Evolutionary conservation across 2,113 vertebrate genomes (phyloP).

Genomic region (Chaetodon trifascialis): DNA sequence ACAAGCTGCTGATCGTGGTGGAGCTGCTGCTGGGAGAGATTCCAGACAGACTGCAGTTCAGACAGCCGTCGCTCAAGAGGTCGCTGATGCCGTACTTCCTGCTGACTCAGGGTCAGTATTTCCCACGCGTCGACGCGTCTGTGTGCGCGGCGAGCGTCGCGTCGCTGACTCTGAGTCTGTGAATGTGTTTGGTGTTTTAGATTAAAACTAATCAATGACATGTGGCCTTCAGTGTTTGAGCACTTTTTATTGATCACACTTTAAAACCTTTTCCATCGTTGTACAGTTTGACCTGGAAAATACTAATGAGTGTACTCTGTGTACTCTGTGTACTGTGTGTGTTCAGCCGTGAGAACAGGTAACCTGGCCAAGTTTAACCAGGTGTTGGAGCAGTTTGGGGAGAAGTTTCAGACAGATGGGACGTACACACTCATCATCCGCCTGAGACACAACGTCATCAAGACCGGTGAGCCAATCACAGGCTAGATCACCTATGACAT

Average conservation of each 20-base stretch:
- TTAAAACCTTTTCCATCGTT: no score
- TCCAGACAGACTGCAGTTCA: conserved; percentile 96
- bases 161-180: no score
- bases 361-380: conserved; percentile 99
- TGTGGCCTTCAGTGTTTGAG: no score
- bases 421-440: conserved; percentile 99
- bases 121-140: background rate
- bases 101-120: conserved; percentile 92
- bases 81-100: conserved; percentile 99
- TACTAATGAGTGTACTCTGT: no score
- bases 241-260: no score
- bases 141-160: no score
- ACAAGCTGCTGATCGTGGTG: conserved; percentile 98
- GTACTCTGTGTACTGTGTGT: background rate
- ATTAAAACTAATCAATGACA: no score
- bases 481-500: background rate
- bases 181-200: no score
- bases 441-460: conserved; percentile 98
- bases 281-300: no score
- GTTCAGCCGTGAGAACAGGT: conserved; percentile 92
- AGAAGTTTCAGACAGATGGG: conserved; percentile 97
- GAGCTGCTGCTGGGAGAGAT: conserved; percentile 96
- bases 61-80: conserved; percentile 96
- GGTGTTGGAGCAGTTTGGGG: conserved; percentile 95
- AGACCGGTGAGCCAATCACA: conserved; percentile 88